Base-by-base conservation (phyloP, 2,888 invertebrate species). In the Phasia obesa region DNA sequence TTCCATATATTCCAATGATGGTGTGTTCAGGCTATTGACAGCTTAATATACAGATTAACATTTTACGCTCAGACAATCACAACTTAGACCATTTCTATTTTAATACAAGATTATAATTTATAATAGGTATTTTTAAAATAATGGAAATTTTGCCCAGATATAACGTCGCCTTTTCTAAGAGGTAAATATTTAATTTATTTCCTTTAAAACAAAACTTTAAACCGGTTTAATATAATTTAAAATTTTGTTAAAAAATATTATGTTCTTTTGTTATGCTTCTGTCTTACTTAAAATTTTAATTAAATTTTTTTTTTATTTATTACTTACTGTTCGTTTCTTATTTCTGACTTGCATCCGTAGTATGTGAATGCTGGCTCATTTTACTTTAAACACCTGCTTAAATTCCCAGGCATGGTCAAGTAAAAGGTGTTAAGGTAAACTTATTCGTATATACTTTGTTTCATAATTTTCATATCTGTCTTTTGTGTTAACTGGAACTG, bases 321-420 rank as follows among this genome's bases (percentile, higher is more conserved):
- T 19, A 35, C n/a, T 19, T 13, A 0, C 13, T 35, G 23, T 19
- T 38, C 25, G 27, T 42, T 42, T 38, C 11, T 38, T 9, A 19
- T 2, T 44, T 44, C 2, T 27, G 23, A n/a, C 17, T 47, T 31
- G 13, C 19, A 23, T 7, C 38, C 13, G 17, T 64, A 38, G 5
- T 60, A 15, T 3, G 4, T 38, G 19, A 25, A 27, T n/a, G 6
- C 13, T 57, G 23, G 19, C 25, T 35, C 1, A 31, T 17, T 59
- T 27, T 23, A 47, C 42, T 59, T 35, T 3, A 49, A 31, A 78
- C 82, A 82, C 55, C 78, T 82, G 82, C 69, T 44, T 35, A 21
- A 69, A 74, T 82, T 82, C 82, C 77, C 82, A 82, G 47, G 9
- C 44, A 27, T 42, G 62, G 62, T 78, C 67, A 82, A 64, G 35